A percentile compares a stretch with the other conserved stretches of the same genome.
phyloP scores from a whole-genome alignment of 2,797 vertebrate genomes.

The Enoplosus armatus region DNA sequence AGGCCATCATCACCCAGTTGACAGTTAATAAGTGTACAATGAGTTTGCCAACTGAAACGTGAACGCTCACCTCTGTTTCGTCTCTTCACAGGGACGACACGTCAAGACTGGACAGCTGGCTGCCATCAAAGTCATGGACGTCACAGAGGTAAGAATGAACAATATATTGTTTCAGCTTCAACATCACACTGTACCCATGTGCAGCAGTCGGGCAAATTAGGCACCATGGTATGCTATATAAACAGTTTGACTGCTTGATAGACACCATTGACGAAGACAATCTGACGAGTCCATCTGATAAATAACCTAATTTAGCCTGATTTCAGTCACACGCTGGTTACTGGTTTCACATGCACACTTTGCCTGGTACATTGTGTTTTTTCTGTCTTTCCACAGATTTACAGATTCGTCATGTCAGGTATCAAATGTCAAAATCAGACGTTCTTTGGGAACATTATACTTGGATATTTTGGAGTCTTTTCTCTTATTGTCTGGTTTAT shows the following conservation, averaged over 20 bases:
- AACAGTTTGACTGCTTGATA: not conserved
- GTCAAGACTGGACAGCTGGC: slow-evolving; percentile 97
- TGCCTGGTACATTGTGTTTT: not conserved
- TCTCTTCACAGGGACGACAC: slow-evolving; percentile 83
- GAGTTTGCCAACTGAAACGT: not conserved
- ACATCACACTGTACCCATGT: not conserved
- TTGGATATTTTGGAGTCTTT: not conserved
- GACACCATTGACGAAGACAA: not conserved
- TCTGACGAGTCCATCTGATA: not conserved
- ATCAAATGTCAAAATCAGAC: too few relatives aligned
- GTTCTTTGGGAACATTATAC: not conserved
- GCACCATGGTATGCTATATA: not conserved
- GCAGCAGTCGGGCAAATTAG: not conserved
- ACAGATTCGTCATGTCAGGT: not conserved
- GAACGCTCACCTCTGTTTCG: slow-evolving; percentile 38
- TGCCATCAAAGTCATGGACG: slow-evolving; percentile 98
- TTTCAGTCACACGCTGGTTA: not conserved
- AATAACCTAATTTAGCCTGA: not conserved
- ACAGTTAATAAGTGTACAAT: not conserved
- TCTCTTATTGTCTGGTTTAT: slow-evolving; percentile 23
- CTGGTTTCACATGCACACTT: not conserved
- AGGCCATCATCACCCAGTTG: not conserved
- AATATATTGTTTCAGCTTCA: not conserved
- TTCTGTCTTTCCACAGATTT: not conserved
- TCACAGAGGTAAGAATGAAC: slow-evolving; percentile 90